Percentiles rank a stretch among this genome's conserved stretches.
Evolutionary conservation across 53 echinoderm and acorn worm genomes (phyloP).

Genomic region (Astropecten irregularis): DNA sequence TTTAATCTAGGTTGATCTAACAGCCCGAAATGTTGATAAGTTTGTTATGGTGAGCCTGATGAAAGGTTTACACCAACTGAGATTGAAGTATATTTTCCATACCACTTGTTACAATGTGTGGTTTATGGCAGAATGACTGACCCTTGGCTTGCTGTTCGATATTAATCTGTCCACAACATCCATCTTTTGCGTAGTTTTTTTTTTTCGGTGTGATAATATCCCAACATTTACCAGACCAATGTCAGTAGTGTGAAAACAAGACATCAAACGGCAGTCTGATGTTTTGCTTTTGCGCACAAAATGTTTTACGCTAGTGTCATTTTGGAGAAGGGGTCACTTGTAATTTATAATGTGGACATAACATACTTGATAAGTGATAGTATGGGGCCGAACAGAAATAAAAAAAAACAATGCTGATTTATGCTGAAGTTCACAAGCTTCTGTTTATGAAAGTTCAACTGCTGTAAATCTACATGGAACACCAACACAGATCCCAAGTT

Average conservation of each 20-base stretch:
- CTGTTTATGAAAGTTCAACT: not conserved
- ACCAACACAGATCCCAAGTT: too few species aligned
- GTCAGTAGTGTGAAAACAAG: not conserved
- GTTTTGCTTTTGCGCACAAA: too few species aligned
- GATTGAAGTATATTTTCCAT: not conserved
- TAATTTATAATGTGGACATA: constrained; percentile 30
- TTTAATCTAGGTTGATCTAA: constrained; percentile 10
- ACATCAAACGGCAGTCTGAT: too few species aligned
- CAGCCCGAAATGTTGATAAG: not conserved
- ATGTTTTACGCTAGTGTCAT: not conserved
- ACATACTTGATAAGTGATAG: constrained; percentile 20
- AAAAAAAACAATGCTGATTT: too few species aligned
- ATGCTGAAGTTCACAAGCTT: not conserved
- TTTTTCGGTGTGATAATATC: not conserved
- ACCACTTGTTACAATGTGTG: not conserved
- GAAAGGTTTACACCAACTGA: not conserved
- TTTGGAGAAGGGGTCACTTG: constrained; percentile 16
- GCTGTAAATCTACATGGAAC: constrained; percentile 40
- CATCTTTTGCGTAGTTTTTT: not conserved
- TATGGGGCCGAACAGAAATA: constrained; percentile 9
- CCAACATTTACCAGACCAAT: constrained; percentile 1
- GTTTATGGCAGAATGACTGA: constrained; percentile 14
- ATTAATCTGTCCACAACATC: constrained; percentile 11
- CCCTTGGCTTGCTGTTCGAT: not conserved
- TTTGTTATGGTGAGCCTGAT: not conserved